These are phyloP conservation scores for Silurus glanis DNA, from an alignment of 2,113 vertebrate species.

Conservation along the genomic window DNA sequence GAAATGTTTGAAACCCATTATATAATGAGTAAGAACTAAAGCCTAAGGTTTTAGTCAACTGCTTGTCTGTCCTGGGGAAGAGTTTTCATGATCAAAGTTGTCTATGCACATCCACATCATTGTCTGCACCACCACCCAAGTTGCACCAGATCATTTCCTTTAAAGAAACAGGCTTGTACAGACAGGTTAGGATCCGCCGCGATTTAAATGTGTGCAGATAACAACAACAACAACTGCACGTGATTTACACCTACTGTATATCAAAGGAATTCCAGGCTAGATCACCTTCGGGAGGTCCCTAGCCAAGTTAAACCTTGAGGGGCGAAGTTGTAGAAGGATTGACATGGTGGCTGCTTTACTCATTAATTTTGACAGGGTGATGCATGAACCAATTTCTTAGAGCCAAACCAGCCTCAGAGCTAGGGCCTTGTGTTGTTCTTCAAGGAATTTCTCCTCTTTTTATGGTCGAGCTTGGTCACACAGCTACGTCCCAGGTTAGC, in stretches of 20 bases:
- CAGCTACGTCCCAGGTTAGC: not conserved
- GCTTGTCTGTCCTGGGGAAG: not conserved
- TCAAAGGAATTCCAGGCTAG: conserved; percentile 57
- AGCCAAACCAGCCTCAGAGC: not conserved
- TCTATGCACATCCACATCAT: not conserved
- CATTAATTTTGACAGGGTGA: conserved; percentile 18
- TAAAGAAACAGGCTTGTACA: conserved; percentile 45
- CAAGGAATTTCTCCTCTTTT: not conserved
- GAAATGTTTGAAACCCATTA: not conserved
- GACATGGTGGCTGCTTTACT: conserved; percentile 11
- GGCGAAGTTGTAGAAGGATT: conserved; percentile 12
- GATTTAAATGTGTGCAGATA: conserved; percentile 42
- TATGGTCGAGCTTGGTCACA: conserved; percentile 3
- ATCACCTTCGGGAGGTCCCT: conserved; percentile 50
- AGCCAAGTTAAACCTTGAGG: conserved; percentile 53
- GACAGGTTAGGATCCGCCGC: conserved; percentile 46
- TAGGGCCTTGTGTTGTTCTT: not conserved
- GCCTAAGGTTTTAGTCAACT: not conserved
- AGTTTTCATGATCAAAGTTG: not conserved
- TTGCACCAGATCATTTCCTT: not conserved
- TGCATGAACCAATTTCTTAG: not conserved
- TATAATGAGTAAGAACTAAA: not conserved
- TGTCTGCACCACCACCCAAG: not conserved
- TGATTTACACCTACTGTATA: not conserved
- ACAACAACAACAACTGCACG: conserved; percentile 20